Conservation (phyloP, 35 echinoderm and acorn worm species). For the Ophiothrix spiculata region DNA sequence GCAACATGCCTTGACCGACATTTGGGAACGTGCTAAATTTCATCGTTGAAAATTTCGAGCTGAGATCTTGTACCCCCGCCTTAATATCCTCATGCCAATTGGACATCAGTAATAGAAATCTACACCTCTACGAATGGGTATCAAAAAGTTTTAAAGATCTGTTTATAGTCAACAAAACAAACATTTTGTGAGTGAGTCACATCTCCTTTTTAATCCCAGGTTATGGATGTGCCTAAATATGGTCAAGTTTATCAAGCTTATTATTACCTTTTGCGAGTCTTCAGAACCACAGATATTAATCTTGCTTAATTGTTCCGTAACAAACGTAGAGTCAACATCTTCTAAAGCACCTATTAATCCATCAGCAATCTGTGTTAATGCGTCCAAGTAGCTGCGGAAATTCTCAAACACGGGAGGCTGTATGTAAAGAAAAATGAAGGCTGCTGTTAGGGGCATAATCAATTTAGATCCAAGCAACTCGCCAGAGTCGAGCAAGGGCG, state of each 20-base stretch:
- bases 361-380: conserved; percentile 32
- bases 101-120: neutral
- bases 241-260: no score
- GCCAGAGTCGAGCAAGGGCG: no score
- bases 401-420: conserved; percentile 65
- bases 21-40: no score
- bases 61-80: no score
- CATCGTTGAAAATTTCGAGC: no score
- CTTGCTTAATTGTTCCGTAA: conserved; percentile 45
- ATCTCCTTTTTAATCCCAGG: neutral
- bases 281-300: conserved; percentile 26
- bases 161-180: neutral
- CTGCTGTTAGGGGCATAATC: no score
- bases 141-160: neutral
- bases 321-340: conserved; percentile 44
- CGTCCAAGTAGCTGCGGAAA: conserved; percentile 53
- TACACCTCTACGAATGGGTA: neutral
- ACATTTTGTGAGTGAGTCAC: neutral
- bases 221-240: neutral
- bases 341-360: conserved; percentile 40
- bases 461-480: no score
- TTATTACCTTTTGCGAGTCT: neutral
- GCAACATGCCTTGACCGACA: no score
- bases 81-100: no score
- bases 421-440: neutral